Percentiles rank a stretch among this genome's conserved stretches.
Evolutionary conservation across 2,797 vertebrate genomes (phyloP).

Genomic region (Acanthurus lineatus): DNA sequence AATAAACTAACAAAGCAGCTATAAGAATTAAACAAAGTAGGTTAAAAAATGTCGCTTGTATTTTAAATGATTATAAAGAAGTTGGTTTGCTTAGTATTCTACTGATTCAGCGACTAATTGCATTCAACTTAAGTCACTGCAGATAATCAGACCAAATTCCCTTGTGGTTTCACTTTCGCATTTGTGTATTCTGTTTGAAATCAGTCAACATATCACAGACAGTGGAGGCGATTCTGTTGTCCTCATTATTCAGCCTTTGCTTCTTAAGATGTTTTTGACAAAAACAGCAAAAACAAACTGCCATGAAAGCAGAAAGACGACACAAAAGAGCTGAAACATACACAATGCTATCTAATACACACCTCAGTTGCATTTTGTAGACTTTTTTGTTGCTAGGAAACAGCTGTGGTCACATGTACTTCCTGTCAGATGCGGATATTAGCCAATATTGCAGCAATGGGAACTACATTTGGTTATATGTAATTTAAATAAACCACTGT

Average conservation of each 20-base stretch:
- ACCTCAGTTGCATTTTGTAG: neutral
- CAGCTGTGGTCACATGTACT: slow-evolving; percentile 1
- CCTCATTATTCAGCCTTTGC: neutral
- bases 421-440: slow-evolving; percentile 35
- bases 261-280: neutral
- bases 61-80: neutral
- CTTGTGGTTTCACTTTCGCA: slow-evolving; percentile 10
- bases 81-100: neutral
- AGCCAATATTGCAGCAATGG: slow-evolving; percentile 8
- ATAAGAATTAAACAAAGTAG: neutral
- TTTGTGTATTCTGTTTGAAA: slow-evolving; percentile 3
- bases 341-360: neutral
- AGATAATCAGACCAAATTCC: neutral
- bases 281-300: neutral
- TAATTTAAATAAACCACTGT: neutral
- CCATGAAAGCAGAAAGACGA: neutral
- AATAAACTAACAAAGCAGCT: neutral
- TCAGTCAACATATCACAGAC: neutral
- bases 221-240: neutral
- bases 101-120: neutral
- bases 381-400: slow-evolving; percentile 39
- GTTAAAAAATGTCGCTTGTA: neutral
- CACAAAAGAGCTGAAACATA: neutral
- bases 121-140: neutral
- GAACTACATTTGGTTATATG: slow-evolving; percentile 3